These are phyloP conservation scores for Bellardia pandia DNA, from an alignment of 2,888 invertebrate species.

Conservation along the genomic window DNA sequence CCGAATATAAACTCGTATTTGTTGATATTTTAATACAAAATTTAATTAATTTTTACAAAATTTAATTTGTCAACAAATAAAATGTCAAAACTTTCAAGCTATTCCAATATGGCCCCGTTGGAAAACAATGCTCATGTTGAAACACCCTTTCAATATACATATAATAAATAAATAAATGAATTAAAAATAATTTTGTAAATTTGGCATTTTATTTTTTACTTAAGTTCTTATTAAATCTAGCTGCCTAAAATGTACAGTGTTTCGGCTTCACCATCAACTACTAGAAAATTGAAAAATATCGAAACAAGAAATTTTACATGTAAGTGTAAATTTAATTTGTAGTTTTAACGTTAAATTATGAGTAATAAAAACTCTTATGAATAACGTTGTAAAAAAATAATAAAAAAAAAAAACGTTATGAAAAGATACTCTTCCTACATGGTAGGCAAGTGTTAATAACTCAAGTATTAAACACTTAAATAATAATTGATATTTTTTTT, in stretches of 20 bases:
- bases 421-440: conserved; percentile 27
- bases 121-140: too few relatives aligned
- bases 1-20: too few relatives aligned
- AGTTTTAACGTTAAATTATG: conserved; percentile 1
- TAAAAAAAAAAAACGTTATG: neutral
- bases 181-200: too few relatives aligned
- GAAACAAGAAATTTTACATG: conserved; percentile 19
- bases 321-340: conserved; percentile 57
- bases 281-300: neutral
- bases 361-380: neutral
- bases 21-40: too few relatives aligned
- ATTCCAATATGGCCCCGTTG: too few relatives aligned
- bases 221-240: too few relatives aligned
- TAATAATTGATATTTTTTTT: neutral
- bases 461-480: neutral
- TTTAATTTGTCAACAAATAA: too few relatives aligned
- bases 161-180: too few relatives aligned
- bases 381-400: neutral
- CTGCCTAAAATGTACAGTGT: neutral
- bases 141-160: too few relatives aligned
- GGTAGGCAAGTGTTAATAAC: conserved; percentile 6
- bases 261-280: neutral
- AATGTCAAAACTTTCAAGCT: too few relatives aligned
- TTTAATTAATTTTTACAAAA: too few relatives aligned
- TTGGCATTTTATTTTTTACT: too few relatives aligned